A percentile compares a stretch with the other conserved stretches of the same genome.
phyloP scores from a whole-genome alignment of 2,797 vertebrate genomes.

The Orestias chungarensis region DNA sequence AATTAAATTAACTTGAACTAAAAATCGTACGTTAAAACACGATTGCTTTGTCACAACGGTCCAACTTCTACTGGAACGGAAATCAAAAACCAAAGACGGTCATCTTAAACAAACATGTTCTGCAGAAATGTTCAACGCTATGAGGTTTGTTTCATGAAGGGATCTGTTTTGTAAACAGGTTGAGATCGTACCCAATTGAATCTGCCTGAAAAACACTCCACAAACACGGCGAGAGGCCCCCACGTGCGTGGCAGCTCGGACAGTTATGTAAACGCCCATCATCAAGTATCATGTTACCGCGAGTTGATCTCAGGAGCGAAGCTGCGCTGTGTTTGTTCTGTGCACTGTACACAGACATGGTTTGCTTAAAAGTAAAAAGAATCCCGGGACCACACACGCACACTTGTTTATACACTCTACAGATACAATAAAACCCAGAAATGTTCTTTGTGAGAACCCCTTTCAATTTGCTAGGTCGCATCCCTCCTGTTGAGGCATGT shows the following conservation, averaged over 20 bases:
- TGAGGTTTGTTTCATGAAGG: constrained; percentile 20
- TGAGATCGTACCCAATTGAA: constrained; percentile 36
- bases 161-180: constrained; percentile 40
- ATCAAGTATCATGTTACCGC: constrained; percentile 60
- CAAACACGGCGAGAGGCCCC: constrained; percentile 48
- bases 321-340: constrained; percentile 56
- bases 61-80: constrained; percentile 21
- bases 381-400: constrained; percentile 68
- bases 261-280: constrained; percentile 63
- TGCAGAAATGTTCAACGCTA: constrained; percentile 14
- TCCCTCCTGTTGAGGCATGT: constrained; percentile 30
- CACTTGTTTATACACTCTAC: constrained; percentile 42
- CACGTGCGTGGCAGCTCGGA: constrained; percentile 41
- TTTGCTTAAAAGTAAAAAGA: constrained; percentile 35
- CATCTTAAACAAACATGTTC: constrained; percentile 13
- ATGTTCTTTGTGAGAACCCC: constrained; percentile 10
- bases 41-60: neutral
- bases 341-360: constrained; percentile 50
- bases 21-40: neutral
- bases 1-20: neutral
- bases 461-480: constrained; percentile 34
- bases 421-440: constrained; percentile 29
- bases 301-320: constrained; percentile 28
- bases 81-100: constrained; percentile 28
- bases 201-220: constrained; percentile 29